Base-by-base conservation (phyloP, 1,140 invertebrate genomes). In the Drosophila sulfurigaster region DNA sequence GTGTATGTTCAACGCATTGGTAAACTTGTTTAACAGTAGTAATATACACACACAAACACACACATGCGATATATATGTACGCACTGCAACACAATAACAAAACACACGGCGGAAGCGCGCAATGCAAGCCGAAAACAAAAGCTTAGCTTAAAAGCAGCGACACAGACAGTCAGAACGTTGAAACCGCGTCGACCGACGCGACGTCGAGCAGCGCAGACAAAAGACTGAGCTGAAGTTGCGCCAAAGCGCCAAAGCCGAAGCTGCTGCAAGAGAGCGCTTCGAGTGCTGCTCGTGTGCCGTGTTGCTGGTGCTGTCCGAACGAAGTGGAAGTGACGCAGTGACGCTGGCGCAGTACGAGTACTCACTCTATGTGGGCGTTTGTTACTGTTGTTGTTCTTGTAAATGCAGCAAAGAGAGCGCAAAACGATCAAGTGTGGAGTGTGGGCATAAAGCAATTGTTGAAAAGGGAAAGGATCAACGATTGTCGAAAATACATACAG, bases 191-290 rank as follows among this genome's bases (percentile, higher is more conserved):
- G 8, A 38, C 46, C 85, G 75, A 57, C 46, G 41, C 85, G 75
- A 57, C 46, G 41, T 54, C 65, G 66, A 78, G 35, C 73, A 75
- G 51, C 45, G 60, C 81, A 85, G 82, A 79, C 75, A 89, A 85
- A 88, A 89, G 85, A 89, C 81, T 87, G 63, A 83, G 76, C 78
- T 83, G 77, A 65, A 67, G 70, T 69, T 75, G 83, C 58, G 62
- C 68, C 81, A 78, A 77, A 77, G 32, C 45, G 56, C 58, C 30
- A 58, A 58, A 77, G 67, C 75, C 59, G 74, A 51, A 63, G 77
- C 57, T 56, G 60, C 70, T 71, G 56, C 75, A 78, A 54, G 78
- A 85, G 54, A 72, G 62, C 58, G 63, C 54, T 58, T 30, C 54
- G 64, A 45, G 67, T 52, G n/a, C 25, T 71, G 54, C 32, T 56